phyloP scores from a whole-genome alignment of 2,888 invertebrate genomes.

The Xiphydria camelus region DNA sequence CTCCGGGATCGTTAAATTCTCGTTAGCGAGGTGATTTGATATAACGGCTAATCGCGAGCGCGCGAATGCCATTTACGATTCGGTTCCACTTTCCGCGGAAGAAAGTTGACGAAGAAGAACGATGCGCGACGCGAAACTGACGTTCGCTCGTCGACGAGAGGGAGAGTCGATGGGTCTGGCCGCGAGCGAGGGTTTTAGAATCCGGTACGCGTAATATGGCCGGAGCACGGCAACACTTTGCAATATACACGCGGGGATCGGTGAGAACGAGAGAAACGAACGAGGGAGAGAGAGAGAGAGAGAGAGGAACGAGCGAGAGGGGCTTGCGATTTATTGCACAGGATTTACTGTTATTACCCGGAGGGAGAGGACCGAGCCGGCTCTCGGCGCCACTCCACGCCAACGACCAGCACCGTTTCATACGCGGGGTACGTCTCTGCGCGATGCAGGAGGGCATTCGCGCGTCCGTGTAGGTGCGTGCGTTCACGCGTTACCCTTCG shows the following conservation, averaged over 20 bases:
- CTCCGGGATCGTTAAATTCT: no score
- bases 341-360: constrained; percentile 56
- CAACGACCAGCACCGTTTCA: constrained; percentile 33
- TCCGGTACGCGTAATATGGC: constrained; percentile 27
- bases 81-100: no score
- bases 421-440: constrained; percentile 23
- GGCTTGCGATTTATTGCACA: constrained; percentile 48
- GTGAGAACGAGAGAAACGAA: neutral
- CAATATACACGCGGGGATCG: constrained; percentile 25
- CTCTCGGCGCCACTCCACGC: constrained; percentile 24
- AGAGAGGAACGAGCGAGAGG: constrained; percentile 10
- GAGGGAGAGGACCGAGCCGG: constrained; percentile 29
- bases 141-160: no score
- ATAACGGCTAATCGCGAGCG: no score
- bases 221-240: constrained; percentile 41
- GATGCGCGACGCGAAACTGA: no score
- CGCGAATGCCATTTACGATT: no score
- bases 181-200: no score
- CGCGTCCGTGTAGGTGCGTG: neutral
- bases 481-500: neutral
- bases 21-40: no score
- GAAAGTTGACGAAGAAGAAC: no score
- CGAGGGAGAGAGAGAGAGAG: constrained; percentile 11
- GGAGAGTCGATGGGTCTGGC: no score
- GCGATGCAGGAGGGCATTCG: neutral